Base-by-base conservation (phyloP, 2,113 vertebrate species). In the Syngnathus typhle region DNA sequence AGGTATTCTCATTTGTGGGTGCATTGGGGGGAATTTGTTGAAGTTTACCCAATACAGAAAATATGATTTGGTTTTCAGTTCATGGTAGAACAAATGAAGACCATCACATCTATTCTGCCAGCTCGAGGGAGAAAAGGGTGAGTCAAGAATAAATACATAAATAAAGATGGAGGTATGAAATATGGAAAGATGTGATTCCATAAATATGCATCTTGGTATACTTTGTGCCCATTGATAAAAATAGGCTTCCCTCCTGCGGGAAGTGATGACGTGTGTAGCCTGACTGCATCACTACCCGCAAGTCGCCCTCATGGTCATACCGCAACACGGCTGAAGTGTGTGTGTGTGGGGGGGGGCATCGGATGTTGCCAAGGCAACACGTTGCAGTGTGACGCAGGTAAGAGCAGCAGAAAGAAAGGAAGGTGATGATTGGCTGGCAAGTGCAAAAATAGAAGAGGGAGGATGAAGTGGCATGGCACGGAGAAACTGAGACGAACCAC, bases 371-470 rank as follows among this genome's bases (percentile, higher is more conserved):
- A 87, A 79, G 78, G 89, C 72, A 89, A 91, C 90, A 87, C 68
- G 84, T 32, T 72, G 80, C 82, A 79, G 78, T 67, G 74, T 89
- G 87, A 88, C 87, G 85, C 84, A 90, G 85, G 81, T 85, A 73
- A 71, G 65, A 51, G 82, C 60, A 75, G 23, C 27, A 77, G 73
- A 77, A 79, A 75, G 63, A 66, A 49, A 69, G 61, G 60, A 69
- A 77, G 73, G 66, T 70, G 37, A 70, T 15, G 82, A 86, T 86
- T 87, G 83, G 82, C 75, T 84, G 74, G 27, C 18, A 5, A 68
- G 67, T 52, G 73, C 75, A 58, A 44, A 55, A 63, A 43, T 67
- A 64, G 68, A 62, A 72, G 67, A 76, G 60, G 73, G 76, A 68
- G 69, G 68, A 74, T 74, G 78, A 46, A 69, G 18, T 60, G 75